Percentiles rank a stretch among this genome's conserved stretches.
phyloP scores from a whole-genome alignment of 2,888 invertebrate species.

The Hirtodrosophila confusa region DNA sequence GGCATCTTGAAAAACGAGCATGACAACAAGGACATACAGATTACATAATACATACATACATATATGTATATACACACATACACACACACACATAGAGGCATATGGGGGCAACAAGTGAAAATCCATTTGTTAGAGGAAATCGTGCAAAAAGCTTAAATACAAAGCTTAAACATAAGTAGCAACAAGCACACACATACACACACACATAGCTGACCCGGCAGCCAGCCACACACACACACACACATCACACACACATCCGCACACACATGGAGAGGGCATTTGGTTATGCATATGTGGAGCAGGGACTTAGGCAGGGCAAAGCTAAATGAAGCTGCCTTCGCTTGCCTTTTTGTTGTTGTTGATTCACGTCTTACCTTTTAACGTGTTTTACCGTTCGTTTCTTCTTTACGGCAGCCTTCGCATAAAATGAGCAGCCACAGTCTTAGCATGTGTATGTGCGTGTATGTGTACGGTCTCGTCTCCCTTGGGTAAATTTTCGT shows the following conservation, averaged over 20 bases:
- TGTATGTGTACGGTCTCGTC: conserved; percentile 43
- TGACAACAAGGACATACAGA: conserved; percentile 70
- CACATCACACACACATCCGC: conserved; percentile 16
- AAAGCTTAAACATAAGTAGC: conserved; percentile 75
- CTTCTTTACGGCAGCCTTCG: conserved; percentile 63
- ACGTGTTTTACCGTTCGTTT: conserved; percentile 76
- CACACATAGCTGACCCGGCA: conserved; percentile 36
- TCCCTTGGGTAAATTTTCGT: conserved; percentile 74
- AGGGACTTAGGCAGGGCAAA: conserved; percentile 64
- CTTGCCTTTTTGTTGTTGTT: conserved; percentile 41
- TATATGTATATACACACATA: conserved; percentile 1
- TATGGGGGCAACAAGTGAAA: conserved; percentile 74
- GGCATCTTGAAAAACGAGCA: conserved; percentile 65
- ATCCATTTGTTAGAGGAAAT: conserved; percentile 77
- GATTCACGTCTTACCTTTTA: conserved; percentile 72
- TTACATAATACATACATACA: conserved; percentile 37
- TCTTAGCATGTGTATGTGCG: conserved; percentile 2
- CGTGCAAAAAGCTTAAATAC: conserved; percentile 81
- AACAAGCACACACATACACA: conserved; percentile 38
- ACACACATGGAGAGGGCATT: conserved; percentile 25
- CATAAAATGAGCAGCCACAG: conserved; percentile 68
- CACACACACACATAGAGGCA: background rate
- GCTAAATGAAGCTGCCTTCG: conserved; percentile 65
- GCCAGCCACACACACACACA: conserved; percentile 19
- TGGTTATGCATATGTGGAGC: conserved; percentile 66